Evolutionary conservation across 2,797 vertebrate genomes (phyloP).

Genomic region (Muscicapa striata): DNA sequence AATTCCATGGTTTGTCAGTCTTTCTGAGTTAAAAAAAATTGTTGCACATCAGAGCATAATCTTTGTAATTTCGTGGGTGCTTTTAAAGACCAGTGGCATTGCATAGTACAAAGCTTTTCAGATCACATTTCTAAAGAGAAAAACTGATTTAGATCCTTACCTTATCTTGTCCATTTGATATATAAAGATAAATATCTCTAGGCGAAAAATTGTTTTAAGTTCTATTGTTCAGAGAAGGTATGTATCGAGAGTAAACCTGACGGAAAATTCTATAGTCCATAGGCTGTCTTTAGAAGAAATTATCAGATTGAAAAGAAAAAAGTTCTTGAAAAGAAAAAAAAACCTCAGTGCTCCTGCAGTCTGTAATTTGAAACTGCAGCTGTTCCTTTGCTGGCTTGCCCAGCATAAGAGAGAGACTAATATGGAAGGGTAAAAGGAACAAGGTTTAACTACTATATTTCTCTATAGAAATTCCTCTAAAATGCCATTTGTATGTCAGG

Average conservation of each 20-base stretch:
- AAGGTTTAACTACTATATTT: conserved; percentile 12
- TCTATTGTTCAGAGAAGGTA: not conserved
- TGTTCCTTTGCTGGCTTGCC: conserved; percentile 34
- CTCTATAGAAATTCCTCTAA: not conserved
- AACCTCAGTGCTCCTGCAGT: not conserved
- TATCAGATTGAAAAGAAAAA: not conserved
- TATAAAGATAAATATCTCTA: not conserved
- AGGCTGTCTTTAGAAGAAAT: not conserved
- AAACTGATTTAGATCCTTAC: not conserved
- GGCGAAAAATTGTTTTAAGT: not conserved
- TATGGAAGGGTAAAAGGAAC: conserved; percentile 3
- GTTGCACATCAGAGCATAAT: not conserved
- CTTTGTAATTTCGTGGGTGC: not conserved
- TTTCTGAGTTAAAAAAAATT: not conserved
- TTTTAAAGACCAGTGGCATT: not conserved
- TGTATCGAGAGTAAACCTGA: not conserved
- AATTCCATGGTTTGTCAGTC: not conserved
- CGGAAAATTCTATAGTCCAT: not conserved
- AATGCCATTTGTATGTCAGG: not conserved
- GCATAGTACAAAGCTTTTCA: not conserved
- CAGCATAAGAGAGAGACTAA: not conserved
- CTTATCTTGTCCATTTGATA: not conserved
- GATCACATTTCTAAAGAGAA: not conserved
- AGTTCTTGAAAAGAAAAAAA: not conserved
- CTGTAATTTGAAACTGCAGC: conserved; percentile 9